Evolutionary conservation across 2,888 invertebrate genomes (phyloP), one percentile per base, ranked within the genome.

Genomic region (Idaea aversata): DNA sequence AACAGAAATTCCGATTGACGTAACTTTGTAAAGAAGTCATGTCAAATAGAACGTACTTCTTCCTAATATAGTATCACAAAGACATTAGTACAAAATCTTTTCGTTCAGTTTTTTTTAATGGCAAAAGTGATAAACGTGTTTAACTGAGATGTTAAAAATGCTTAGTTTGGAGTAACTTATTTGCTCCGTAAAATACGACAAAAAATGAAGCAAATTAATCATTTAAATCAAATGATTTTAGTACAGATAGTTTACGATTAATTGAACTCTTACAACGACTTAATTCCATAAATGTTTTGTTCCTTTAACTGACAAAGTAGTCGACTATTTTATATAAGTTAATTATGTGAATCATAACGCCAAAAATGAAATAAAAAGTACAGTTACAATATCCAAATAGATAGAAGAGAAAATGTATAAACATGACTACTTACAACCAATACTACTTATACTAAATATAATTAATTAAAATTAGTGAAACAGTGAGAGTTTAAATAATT

Each of bases 391-490:
- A 63, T 61, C 63, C 63, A 59, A 70, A 65, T 61, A 67, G 61
- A 60, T 13, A 61, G 66, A 70, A 68, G 68, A 69, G 61, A 70
- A 68, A 67, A 66, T 68, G 66, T 62, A 69, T 69, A 73, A 77
- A 67, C 68, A 77, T 70, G 75, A 67, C 73, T 64, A 65, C 73
- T 75, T 77, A 76, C 66, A 76, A 73, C 72, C 72, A 76, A 70
- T 72, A 72, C 78, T 84, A 79, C 79, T 83, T 82, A 88, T 61
- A 75, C 77, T 84, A 85, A 74, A 76, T 76, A 73, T 70, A 74
- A 67, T 72, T 84, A 82, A 81, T 77, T 82, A 83, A 80, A 83
- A 85, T 85, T 83, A 88, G 87, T 86, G 85, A 88, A 87, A 90
- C 75, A 83, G 86, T 90, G 88, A 88, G 81, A 85, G 81, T 83